Evolutionary conservation across 2,888 invertebrate genomes (phyloP).

Genomic region (Thymelicus lineola): DNA sequence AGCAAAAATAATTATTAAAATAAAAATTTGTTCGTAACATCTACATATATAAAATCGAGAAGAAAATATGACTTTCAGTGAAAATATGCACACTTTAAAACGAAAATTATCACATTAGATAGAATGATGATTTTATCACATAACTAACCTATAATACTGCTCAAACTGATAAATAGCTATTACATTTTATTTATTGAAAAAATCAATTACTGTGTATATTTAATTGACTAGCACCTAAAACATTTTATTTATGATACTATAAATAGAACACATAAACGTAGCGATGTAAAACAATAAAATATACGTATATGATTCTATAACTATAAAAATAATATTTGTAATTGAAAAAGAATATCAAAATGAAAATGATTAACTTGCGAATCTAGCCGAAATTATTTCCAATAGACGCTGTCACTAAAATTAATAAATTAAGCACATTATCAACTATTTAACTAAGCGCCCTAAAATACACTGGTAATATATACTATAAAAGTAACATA

Average conservation of each 20-base stretch:
- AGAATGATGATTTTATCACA: conserved; percentile 69
- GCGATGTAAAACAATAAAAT: conserved; percentile 22
- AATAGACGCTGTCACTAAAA: neutral
- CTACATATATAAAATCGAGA: conserved; percentile 22
- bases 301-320: conserved; percentile 1
- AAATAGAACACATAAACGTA: conserved; percentile 35
- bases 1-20: conserved; percentile 15
- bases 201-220: conserved; percentile 72
- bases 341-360: neutral
- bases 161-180: conserved; percentile 68
- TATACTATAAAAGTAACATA: neutral
- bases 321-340: neutral
- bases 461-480: neutral
- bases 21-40: conserved; percentile 29
- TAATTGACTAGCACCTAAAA: conserved; percentile 83
- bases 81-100: conserved; percentile 61
- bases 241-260: conserved; percentile 39
- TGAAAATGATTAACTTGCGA: neutral
- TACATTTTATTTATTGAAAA: conserved; percentile 67
- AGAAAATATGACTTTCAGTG: conserved; percentile 50
- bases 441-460: neutral
- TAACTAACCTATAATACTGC: conserved; percentile 84
- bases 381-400: neutral
- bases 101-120: conserved; percentile 69
- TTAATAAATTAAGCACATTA: conserved; percentile 5